Conservation (phyloP, 2,888 invertebrate genomes). For the Cataglyphis altisquamis region DNA sequence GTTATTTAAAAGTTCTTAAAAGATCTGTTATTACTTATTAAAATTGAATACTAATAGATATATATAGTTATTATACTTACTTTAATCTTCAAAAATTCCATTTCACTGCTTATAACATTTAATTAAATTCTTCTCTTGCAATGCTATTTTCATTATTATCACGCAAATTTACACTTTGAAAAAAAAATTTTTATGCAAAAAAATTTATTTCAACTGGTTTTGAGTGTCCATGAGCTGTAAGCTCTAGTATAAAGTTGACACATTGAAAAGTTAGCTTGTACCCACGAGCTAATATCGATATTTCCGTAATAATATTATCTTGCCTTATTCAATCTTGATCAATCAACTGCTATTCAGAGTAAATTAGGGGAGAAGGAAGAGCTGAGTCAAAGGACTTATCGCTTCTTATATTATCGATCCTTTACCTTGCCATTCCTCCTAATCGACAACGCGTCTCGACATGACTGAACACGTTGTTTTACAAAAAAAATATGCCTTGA, state of each 20-base stretch:
- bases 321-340: conserved; percentile 74
- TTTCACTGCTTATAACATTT: background rate
- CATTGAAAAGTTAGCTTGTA: conserved; percentile 53
- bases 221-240: background rate
- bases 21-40: background rate
- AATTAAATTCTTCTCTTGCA: background rate
- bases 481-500: conserved; percentile 13
- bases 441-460: conserved; percentile 1
- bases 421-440: background rate
- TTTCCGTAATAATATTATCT: conserved; percentile 67
- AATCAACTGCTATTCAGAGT: conserved; percentile 75
- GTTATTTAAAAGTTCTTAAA: background rate
- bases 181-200: background rate
- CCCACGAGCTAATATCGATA: conserved; percentile 54
- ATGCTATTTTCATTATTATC: background rate
- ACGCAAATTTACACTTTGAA: background rate
- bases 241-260: conserved; percentile 2
- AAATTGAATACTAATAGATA: background rate
- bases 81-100: background rate
- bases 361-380: conserved; percentile 68
- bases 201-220: background rate
- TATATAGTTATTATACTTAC: conserved; percentile 3
- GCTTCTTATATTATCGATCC: conserved; percentile 40
- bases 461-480: conserved; percentile 12
- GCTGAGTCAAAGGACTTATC: conserved; percentile 63